These are phyloP conservation scores for Emmelina monodactyla DNA, from an alignment of 2,888 invertebrate genomes.

Conservation along the genomic window DNA sequence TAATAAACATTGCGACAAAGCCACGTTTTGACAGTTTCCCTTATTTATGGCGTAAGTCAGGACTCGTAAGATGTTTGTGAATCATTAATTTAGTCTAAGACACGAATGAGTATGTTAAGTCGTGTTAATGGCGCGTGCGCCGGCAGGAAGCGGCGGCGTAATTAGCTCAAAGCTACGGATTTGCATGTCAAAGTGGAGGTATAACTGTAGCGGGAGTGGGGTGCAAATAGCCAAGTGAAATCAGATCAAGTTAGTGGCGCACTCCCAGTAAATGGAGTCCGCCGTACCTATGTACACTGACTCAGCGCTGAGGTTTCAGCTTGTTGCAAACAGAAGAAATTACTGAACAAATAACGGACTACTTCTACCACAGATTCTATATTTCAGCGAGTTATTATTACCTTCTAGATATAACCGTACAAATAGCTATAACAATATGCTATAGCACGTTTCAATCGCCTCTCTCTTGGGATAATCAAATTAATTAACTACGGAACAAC, in stretches of 20 bases:
- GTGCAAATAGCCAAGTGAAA: slow-evolving; percentile 61
- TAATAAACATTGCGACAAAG: too few species aligned
- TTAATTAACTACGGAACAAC: slow-evolving; percentile 51
- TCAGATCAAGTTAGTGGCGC: slow-evolving; percentile 55
- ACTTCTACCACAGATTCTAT: too few species aligned
- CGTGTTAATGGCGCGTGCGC: too few species aligned
- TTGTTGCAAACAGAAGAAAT: slow-evolving; percentile 16
- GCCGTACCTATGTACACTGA: slow-evolving; percentile 23
- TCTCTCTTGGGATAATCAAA: slow-evolving; percentile 42
- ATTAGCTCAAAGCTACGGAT: slow-evolving; percentile 58
- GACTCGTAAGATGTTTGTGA: too few species aligned
- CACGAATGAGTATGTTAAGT: too few species aligned
- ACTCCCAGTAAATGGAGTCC: slow-evolving; percentile 40
- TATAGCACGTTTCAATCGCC: too few species aligned
- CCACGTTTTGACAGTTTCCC: too few species aligned
- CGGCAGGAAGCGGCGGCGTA: slow-evolving; percentile 54
- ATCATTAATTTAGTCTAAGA: too few species aligned
- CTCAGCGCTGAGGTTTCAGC: slow-evolving; percentile 16
- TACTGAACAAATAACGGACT: slow-evolving; percentile 6
- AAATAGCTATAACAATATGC: too few species aligned
- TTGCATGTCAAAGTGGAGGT: slow-evolving; percentile 62
- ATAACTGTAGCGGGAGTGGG: slow-evolving; percentile 54
- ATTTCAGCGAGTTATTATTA: too few species aligned
- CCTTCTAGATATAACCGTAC: too few species aligned
- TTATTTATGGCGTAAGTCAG: too few species aligned